Evolutionary conservation across 2,888 invertebrate genomes (phyloP).

Genomic region (Heliconius ismenius): DNA sequence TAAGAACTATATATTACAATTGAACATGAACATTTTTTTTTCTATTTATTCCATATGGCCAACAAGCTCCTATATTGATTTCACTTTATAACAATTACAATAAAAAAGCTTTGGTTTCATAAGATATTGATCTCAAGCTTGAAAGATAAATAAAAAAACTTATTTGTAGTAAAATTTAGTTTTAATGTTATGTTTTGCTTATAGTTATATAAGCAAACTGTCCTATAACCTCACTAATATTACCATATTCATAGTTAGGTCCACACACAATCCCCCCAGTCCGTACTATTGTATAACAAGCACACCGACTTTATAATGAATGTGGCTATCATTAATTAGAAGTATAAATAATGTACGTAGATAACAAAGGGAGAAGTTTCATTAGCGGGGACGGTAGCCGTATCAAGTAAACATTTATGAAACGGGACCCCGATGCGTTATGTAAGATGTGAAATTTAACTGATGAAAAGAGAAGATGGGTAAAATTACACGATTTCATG

Average conservation of each 20-base stretch:
- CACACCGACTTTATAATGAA: conserved; percentile 40
- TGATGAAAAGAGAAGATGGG: too few relatives aligned
- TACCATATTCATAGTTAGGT: background rate
- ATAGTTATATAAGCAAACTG: too few relatives aligned
- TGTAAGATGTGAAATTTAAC: background rate
- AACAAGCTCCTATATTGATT: background rate
- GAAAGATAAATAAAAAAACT: background rate
- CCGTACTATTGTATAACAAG: conserved; percentile 19
- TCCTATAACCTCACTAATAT: too few relatives aligned
- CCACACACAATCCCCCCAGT: conserved; percentile 1
- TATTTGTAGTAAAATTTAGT: too few relatives aligned
- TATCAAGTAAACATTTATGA: conserved; percentile 61
- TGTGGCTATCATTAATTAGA: conserved; percentile 37
- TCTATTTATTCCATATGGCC: background rate
- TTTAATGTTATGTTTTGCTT: too few relatives aligned
- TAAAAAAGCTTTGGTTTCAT: conserved; percentile 8
- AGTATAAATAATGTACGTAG: conserved; percentile 39
- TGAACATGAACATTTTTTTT: background rate
- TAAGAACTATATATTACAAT: too few relatives aligned
- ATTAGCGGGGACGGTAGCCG: conserved; percentile 58
- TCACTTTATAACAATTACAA: background rate
- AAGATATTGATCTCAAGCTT: background rate
- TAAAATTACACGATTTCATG: background rate
- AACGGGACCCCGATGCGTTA: conserved; percentile 52
- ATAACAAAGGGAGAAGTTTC: conserved; percentile 56